These are phyloP conservation scores for Saxidomus purpurata DNA, from an alignment of 1,140 invertebrate species.

Conservation along the genomic window DNA sequence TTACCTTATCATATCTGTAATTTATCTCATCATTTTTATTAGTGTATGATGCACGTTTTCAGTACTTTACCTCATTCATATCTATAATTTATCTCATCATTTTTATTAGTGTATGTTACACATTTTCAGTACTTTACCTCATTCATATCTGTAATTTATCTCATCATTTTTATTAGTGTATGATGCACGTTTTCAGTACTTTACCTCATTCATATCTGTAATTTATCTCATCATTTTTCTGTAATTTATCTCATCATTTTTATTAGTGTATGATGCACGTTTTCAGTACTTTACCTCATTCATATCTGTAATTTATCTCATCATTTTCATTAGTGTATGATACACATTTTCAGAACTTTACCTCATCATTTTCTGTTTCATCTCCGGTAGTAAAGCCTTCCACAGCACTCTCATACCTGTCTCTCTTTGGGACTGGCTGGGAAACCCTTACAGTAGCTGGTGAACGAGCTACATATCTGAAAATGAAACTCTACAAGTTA, in stretches of 20 bases:
- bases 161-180: neutral
- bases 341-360: neutral
- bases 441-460: conserved; percentile 39
- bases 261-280: too few species aligned
- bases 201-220: too few species aligned
- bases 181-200: too few species aligned
- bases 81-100: neutral
- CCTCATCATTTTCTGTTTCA: conserved; percentile 69
- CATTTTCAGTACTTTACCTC: neutral
- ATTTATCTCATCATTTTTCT: too few species aligned
- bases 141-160: neutral
- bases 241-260: too few species aligned
- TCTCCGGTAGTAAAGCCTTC: conserved; percentile 81
- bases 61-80: neutral
- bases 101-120: neutral
- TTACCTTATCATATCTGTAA: too few species aligned
- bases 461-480: conserved; percentile 25
- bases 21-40: too few species aligned
- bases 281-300: neutral
- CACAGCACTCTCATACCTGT: conserved; percentile 78
- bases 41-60: too few species aligned
- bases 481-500: neutral
- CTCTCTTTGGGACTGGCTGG: conserved; percentile 12
- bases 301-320: neutral
- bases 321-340: neutral